A percentile compares a stretch with the other conserved stretches of the same genome.
These are phyloP conservation scores for Lamellibrachia columna DNA, from an alignment of 2,888 invertebrate genomes.

Conservation along the genomic window DNA sequence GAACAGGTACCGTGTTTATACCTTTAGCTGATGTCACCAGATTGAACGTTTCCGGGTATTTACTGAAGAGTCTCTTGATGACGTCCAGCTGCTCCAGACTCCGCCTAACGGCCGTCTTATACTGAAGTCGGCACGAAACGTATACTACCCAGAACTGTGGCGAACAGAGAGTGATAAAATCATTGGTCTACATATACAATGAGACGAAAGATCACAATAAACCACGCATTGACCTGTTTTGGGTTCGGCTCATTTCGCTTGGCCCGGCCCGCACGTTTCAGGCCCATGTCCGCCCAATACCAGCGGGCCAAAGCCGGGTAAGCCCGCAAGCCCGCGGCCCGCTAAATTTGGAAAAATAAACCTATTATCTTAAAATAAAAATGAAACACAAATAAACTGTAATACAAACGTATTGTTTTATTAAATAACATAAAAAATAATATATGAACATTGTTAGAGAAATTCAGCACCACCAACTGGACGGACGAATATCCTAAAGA, in stretches of 20 bases:
- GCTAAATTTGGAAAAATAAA: too few relatives aligned
- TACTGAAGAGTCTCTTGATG: conserved; percentile 81
- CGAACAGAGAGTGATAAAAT: not conserved
- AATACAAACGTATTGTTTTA: too few relatives aligned
- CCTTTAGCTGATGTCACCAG: conserved; percentile 78
- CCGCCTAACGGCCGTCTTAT: conserved; percentile 84
- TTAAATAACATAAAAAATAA: too few relatives aligned
- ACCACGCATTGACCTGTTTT: not conserved
- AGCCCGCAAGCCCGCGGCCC: too few relatives aligned
- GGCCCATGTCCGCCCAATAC: too few relatives aligned
- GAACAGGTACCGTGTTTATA: conserved; percentile 62
- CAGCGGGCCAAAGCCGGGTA: too few relatives aligned
- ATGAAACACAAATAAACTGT: too few relatives aligned
- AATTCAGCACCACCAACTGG: too few relatives aligned
- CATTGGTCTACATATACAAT: not conserved
- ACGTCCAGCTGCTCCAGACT: conserved; percentile 88
- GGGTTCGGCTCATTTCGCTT: not conserved
- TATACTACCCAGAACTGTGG: conserved; percentile 88
- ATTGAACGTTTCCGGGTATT: conserved; percentile 76
- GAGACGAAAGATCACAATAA: not conserved
- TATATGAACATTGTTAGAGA: too few relatives aligned
- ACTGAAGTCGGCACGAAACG: conserved; percentile 83
- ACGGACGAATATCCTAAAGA: too few relatives aligned
- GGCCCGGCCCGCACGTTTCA: too few relatives aligned
- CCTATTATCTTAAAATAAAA: too few relatives aligned